A percentile compares a stretch with the other conserved stretches of the same genome.
These are phyloP conservation scores for Cariama cristata DNA, from an alignment of 2,113 vertebrate genomes.

Conservation along the genomic window DNA sequence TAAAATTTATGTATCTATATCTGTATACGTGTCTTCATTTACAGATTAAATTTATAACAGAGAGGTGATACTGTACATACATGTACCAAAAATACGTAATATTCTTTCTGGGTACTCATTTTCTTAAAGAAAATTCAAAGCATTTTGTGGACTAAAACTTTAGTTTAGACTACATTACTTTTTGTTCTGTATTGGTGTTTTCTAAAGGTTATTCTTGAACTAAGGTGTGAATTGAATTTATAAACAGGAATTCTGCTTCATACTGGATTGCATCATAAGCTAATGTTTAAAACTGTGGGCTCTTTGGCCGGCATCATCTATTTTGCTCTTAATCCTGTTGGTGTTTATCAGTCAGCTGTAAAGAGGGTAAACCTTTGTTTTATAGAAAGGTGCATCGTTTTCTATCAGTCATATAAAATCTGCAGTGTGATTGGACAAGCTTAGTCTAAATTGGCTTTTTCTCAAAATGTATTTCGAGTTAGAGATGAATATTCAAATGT, in stretches of 20 bases:
- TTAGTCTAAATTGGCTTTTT: background rate
- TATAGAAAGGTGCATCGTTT: background rate
- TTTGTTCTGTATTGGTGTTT: background rate
- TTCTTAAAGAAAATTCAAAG: background rate
- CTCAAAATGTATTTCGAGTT: background rate
- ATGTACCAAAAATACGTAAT: background rate
- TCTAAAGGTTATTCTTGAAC: background rate
- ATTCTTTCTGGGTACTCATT: background rate
- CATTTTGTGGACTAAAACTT: background rate
- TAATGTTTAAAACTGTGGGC: background rate
- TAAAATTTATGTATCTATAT: background rate
- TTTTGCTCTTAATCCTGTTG: background rate
- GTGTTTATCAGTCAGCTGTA: background rate
- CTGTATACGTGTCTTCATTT: accelerated
- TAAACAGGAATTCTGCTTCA: background rate
- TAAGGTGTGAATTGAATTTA: background rate
- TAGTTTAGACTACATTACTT: background rate
- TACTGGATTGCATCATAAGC: background rate
- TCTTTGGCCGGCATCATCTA: accelerated
- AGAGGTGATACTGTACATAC: background rate
- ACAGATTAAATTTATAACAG: background rate
- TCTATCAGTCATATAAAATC: background rate
- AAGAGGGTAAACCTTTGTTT: background rate
- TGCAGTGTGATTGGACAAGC: background rate
- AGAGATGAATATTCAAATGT: background rate